Evolutionary conservation across 2,113 vertebrate species (phyloP).

Genomic region (Anoura caudifer): DNA sequence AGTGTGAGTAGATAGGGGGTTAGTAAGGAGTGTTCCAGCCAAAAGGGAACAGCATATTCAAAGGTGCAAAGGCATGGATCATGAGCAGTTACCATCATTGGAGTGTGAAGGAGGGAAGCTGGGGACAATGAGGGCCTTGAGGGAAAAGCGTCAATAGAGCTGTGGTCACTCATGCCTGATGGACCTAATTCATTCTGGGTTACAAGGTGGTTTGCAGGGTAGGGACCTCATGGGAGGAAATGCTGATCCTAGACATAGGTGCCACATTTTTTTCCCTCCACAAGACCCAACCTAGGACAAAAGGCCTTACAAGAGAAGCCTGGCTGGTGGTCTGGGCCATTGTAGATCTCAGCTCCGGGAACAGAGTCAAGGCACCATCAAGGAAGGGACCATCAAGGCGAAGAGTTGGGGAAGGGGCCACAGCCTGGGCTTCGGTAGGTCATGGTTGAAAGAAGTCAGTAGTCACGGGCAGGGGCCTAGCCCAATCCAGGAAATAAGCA

Average conservation of each 20-base stretch:
- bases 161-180: not conserved
- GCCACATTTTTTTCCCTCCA: no score
- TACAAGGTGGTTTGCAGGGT: not conserved
- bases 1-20: not conserved
- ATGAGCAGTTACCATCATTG: rapidly evolving
- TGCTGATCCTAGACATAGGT: not conserved
- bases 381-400: not conserved
- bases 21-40: not conserved
- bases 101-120: no score
- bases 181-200: not conserved
- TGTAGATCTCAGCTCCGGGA: not conserved
- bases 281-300: not conserved
- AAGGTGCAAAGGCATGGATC: rapidly evolving
- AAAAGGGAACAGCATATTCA: not conserved
- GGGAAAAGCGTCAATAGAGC: not conserved
- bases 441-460: not conserved
- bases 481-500: not conserved
- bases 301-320: not conserved
- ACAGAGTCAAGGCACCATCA: not conserved
- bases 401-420: not conserved
- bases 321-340: not conserved
- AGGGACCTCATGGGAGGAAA: not conserved
- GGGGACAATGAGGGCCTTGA: not conserved
- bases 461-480: not conserved
- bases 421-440: not conserved